Evolutionary conservation across 2,888 invertebrate genomes (phyloP).

Genomic region (Sericinus montela): DNA sequence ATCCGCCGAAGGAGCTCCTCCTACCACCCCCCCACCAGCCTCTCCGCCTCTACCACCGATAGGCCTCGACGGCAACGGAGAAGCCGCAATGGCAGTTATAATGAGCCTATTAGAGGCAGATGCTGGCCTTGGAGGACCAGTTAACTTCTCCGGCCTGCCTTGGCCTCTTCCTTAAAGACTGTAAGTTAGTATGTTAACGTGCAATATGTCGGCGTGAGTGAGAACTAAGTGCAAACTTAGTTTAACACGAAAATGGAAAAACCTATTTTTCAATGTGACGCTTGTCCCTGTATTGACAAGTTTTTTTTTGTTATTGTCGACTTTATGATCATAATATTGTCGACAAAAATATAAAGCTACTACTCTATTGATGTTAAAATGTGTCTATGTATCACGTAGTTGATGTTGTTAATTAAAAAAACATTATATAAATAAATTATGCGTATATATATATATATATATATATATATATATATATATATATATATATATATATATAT

Average conservation of each 20-base stretch:
- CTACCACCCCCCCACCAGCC: constrained; percentile 29
- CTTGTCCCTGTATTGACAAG: too few relatives aligned
- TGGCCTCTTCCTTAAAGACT: constrained; percentile 86
- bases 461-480: too few relatives aligned
- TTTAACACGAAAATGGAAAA: not conserved
- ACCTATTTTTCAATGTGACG: not conserved
- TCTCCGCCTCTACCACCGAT: constrained; percentile 48
- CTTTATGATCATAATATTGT: too few relatives aligned
- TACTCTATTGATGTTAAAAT: too few relatives aligned
- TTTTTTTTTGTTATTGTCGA: too few relatives aligned
- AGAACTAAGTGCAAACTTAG: not conserved
- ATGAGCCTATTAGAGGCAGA: constrained; percentile 95
- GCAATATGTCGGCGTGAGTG: not conserved
- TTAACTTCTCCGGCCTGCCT: constrained; percentile 91
- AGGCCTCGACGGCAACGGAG: constrained; percentile 87
- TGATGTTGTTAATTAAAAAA: too few relatives aligned
- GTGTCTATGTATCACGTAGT: too few relatives aligned
- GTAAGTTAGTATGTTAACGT: not conserved
- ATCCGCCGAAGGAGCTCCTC: constrained; percentile 44
- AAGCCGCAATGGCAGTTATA: constrained; percentile 94
- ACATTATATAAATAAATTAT: too few relatives aligned
- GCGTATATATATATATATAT: too few relatives aligned
- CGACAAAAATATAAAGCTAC: too few relatives aligned
- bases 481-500: too few relatives aligned
- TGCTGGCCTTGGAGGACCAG: constrained; percentile 91